Evolutionary conservation across 2,888 invertebrate species (phyloP).

Genomic region (Laspeyria flexula): DNA sequence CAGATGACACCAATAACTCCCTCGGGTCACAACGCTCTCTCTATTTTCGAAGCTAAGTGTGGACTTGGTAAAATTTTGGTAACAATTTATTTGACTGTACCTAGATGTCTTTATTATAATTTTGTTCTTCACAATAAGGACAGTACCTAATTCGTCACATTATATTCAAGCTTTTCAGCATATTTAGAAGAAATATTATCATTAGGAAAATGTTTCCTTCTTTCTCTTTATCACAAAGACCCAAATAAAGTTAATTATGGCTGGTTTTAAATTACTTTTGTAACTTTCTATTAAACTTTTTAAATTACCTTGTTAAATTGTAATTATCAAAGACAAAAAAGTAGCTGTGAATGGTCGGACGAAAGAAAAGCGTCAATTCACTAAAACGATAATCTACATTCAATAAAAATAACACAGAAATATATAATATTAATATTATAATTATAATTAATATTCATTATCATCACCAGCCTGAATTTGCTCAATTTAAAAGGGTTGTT

Average conservation of each 20-base stretch:
- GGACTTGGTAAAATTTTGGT: conserved; percentile 51
- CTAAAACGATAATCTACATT: conserved; percentile 12
- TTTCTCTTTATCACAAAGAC: conserved; percentile 48
- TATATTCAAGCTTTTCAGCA: conserved; percentile 14
- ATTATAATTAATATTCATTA: too few species aligned
- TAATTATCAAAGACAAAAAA: conserved; percentile 57
- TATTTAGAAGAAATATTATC: conserved; percentile 26
- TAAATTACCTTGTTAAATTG: conserved; percentile 61
- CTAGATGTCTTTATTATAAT: too few species aligned
- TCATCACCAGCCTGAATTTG: background rate
- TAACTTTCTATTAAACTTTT: conserved; percentile 55
- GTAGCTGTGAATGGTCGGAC: conserved; percentile 40
- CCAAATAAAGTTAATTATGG: conserved; percentile 62
- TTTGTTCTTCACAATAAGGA: too few species aligned
- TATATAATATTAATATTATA: too few species aligned
- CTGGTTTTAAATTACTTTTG: conserved; percentile 53
- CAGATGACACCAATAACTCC: conserved; percentile 79
- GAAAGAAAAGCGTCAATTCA: conserved; percentile 30
- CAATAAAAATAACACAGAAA: background rate
- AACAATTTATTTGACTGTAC: conserved; percentile 45
- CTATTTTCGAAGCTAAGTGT: conserved; percentile 61
- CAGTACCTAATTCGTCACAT: conserved; percentile 27
- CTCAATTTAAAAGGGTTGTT: background rate
- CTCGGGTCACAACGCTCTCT: conserved; percentile 60
- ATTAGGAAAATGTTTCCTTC: conserved; percentile 41